Evolutionary conservation across 2,797 vertebrate species (phyloP), one percentile per base, ranked within the genome.

Genomic region (Gymnopithys bicolor): DNA sequence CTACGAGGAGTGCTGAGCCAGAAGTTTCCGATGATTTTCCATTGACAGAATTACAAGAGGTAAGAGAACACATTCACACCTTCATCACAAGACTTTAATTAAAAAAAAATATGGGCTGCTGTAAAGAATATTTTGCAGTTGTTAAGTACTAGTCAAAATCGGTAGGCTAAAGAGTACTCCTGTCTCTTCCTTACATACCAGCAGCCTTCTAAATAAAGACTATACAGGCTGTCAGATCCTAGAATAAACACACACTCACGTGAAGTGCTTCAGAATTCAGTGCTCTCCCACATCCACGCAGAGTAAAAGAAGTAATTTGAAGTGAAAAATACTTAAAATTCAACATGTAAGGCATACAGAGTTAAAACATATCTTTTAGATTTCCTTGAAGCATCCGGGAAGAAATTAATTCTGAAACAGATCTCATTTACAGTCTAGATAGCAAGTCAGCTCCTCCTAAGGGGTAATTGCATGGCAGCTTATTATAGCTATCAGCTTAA

Each of bases 401-500:
- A 68, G 46, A 90, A 88, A 39, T 27, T 30, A 94, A 68, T 91
- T 86, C 83, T 55, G 60, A 90, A 87, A 69, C 30, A 69, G 63
- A 74, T 59, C 80, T 92, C 86, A 88, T 95, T 89, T 93, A 91
- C 64, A 95, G 77, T 90, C 86, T 55, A 73, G 33, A 88, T 67
- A 89, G 86, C 70, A 94, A 95, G 63, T 56, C 77, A 91, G 67
- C 41, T 93, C 48, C 77, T 93, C 86, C 88, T 92, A 63, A 63
- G 80, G 76, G 55, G 92, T 88, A 89, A 96, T 52, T 90, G 77
- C 92, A 84, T 19, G 48, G 48, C 83, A 94, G 86, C 70, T 95
- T 91, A 93, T 84, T 93, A 91, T 21, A 84, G 81, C 91, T 89
- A 94, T 93, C 86, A 92, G 67, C 70, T 95, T 95, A 96, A 94